Evolutionary conservation across 2,888 invertebrate species (phyloP), one percentile per base, ranked within the genome.

Genomic region (Nomada fucata): DNA sequence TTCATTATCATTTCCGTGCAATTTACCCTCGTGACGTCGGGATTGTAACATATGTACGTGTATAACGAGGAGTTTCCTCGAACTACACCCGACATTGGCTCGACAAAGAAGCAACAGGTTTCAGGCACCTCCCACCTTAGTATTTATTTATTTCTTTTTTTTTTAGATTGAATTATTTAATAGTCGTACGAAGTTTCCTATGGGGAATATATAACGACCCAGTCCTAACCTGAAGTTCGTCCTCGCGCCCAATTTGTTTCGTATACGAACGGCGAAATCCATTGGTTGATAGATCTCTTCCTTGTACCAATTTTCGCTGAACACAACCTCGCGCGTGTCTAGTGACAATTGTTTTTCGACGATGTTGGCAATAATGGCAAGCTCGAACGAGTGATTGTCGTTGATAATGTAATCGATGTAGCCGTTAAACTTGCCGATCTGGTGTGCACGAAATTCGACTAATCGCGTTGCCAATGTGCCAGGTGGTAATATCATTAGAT

Each of bases 41-140:
- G 90, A 91, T 63, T 82, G 74, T 90, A 90, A 36, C 78, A 77
- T 0, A 95, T 93, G 75, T 94, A 92, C 85, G 95, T 95, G 18
- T 93, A 92, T 61, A 96, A 92, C 47, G 94, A 93, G 89, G 94
- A 94, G 90, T 95, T 95, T 18, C 95, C 94, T 18, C 94, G 93
- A 74, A 96, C 94, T 0, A 87, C 92, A 42, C 96, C 96, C 78
- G 82, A 90, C 89, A 93, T 92, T 1, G 96, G 96, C 86, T 94
- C 92, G 68, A 96, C 93, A 76, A 80, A 92, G 84, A 95, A 93
- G 67, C 95, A 94, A 67, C 94, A 94, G 68, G 94, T 92, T 18
- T 94, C 88, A 1, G 95, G 95, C 64, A 95, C 93, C 50, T 95
- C 92, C 89, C 96, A 95, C 67, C 94, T 90, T 92, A 23, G 20